phyloP scores from a whole-genome alignment of 2,888 invertebrate genomes.

The Tanypteryx hageni region DNA sequence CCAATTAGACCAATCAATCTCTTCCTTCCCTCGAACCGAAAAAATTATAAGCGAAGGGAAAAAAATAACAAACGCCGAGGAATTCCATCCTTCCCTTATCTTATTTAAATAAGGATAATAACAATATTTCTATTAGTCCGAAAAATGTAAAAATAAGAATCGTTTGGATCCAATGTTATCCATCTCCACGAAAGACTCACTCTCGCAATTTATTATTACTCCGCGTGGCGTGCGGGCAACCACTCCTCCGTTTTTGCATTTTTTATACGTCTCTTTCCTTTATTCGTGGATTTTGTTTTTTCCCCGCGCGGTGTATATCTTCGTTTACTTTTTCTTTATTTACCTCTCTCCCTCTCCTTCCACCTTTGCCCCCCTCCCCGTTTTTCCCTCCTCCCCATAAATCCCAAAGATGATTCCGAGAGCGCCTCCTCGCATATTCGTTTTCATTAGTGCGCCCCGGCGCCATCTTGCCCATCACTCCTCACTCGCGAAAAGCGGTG shows the following conservation, averaged over 20 bases:
- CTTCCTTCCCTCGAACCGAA: not conserved
- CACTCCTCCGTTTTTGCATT: too few species aligned
- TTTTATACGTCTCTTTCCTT: too few species aligned
- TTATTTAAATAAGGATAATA: too few species aligned
- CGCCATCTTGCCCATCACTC: constrained; percentile 51
- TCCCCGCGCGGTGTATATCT: not conserved
- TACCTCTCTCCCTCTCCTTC: not conserved
- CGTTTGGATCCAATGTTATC: too few species aligned
- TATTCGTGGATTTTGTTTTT: not conserved
- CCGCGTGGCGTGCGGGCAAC: too few species aligned
- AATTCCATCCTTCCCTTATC: too few species aligned
- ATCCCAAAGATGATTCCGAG: constrained; percentile 46
- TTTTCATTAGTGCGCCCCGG: constrained; percentile 61
- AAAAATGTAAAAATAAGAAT: too few species aligned
- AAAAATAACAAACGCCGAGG: too few species aligned
- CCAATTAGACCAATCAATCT: constrained; percentile 57
- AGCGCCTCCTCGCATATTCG: constrained; percentile 22
- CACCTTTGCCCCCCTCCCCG: not conserved
- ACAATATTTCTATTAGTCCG: too few species aligned
- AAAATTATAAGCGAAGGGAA: not conserved
- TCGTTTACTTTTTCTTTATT: not conserved
- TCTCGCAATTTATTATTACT: too few species aligned
- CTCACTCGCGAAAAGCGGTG: constrained; percentile 36
- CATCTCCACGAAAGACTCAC: too few species aligned
- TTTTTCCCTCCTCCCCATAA: constrained; percentile 41